phyloP scores from a whole-genome alignment of 2,888 invertebrate species.

The Griposia aprilina region DNA sequence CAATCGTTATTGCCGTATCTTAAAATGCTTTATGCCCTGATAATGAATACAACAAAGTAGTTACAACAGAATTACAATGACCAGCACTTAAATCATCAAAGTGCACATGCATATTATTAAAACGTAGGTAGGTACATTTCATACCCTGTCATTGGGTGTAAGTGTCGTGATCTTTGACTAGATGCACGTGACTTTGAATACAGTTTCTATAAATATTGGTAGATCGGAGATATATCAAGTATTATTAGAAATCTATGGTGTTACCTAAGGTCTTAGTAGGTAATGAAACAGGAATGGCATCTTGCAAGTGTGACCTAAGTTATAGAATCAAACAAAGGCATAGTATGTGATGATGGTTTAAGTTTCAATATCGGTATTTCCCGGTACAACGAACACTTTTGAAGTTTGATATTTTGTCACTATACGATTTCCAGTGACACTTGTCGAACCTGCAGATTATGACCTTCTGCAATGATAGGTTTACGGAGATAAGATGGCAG shows the following conservation, averaged over 20 bases:
- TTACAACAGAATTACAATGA: constrained; percentile 17
- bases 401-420: background rate
- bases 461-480: background rate
- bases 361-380: background rate
- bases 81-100: constrained; percentile 39
- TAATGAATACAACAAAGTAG: constrained; percentile 15
- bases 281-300: background rate
- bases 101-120: constrained; percentile 26
- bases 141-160: constrained; percentile 43
- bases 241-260: constrained; percentile 11
- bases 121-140: constrained; percentile 33
- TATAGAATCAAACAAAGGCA: constrained; percentile 2
- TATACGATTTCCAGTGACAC: background rate
- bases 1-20: background rate
- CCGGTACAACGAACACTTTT: background rate
- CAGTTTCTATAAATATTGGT: constrained; percentile 25
- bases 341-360: background rate
- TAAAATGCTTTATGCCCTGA: constrained; percentile 1
- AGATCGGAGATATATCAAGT: constrained; percentile 8
- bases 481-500: background rate
- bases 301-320: background rate
- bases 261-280: background rate
- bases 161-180: constrained; percentile 41
- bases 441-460: background rate
- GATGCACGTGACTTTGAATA: constrained; percentile 51